Conservation (phyloP, 2,888 invertebrate species). For the Sphaerophoria taeniata region DNA sequence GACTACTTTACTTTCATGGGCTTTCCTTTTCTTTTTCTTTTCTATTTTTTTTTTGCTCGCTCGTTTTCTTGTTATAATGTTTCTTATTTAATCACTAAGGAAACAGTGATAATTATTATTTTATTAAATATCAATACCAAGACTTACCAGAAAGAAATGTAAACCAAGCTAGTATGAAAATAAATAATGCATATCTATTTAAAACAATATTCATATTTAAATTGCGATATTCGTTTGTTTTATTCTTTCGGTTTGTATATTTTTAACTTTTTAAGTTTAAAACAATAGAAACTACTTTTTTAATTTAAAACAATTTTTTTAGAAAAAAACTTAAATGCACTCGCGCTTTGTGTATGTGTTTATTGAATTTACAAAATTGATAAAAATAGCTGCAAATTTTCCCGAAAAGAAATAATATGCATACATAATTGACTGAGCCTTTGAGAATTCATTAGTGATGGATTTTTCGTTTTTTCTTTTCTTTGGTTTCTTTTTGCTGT, state of each 20-base stretch:
- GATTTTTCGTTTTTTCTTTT: conserved; percentile 38
- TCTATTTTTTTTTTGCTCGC: too few species aligned
- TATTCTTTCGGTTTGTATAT: conserved; percentile 8
- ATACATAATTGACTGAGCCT: conserved; percentile 73
- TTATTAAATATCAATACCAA: conserved; percentile 19
- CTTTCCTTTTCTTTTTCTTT: too few species aligned
- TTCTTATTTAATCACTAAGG: conserved; percentile 55
- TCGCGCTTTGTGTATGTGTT: conserved; percentile 50
- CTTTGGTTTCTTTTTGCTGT: neutral
- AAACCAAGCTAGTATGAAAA: conserved; percentile 72
- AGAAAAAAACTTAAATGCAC: conserved; percentile 53
- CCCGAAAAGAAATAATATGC: conserved; percentile 67
- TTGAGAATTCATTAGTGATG: conserved; percentile 62
- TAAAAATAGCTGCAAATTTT: conserved; percentile 65
- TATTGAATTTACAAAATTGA: conserved; percentile 59
- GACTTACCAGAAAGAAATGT: conserved; percentile 73
- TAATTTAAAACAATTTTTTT: conserved; percentile 35
- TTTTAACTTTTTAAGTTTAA: neutral
- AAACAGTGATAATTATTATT: conserved; percentile 47
- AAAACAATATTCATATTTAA: conserved; percentile 74
- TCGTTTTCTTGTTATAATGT: conserved; percentile 36
- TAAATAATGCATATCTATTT: conserved; percentile 72
- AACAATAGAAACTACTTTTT: conserved; percentile 18
- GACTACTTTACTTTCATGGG: too few species aligned
- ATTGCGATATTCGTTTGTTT: conserved; percentile 42